These are phyloP conservation scores for Rutilus rutilus DNA, from an alignment of 2,113 vertebrate genomes.

Conservation along the genomic window DNA sequence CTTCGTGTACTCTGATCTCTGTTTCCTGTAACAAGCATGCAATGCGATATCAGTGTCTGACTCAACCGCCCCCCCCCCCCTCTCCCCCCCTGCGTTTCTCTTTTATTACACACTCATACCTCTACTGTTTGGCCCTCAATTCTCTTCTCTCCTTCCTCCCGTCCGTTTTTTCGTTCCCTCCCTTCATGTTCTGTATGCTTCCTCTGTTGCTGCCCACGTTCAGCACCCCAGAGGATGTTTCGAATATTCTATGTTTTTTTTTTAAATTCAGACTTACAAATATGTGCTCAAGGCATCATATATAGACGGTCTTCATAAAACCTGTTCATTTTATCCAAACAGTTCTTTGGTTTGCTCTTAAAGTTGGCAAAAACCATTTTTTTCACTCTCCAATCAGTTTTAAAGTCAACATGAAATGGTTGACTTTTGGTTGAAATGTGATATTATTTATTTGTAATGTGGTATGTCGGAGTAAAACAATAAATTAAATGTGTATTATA, in stretches of 20 bases:
- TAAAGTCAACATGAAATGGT: slow-evolving; percentile 8
- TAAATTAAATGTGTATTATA: no score
- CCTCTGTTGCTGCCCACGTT: slow-evolving; percentile 66
- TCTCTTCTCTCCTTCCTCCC: slow-evolving; percentile 52
- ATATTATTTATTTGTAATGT: neutral
- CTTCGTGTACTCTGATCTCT: slow-evolving; percentile 55
- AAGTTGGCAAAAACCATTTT: neutral
- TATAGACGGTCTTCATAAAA: slow-evolving; percentile 57
- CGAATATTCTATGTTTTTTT: slow-evolving; percentile 52
- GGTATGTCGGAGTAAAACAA: neutral
- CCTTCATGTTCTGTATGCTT: slow-evolving; percentile 66
- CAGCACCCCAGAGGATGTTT: slow-evolving; percentile 57
- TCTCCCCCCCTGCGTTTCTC: slow-evolving; percentile 28
- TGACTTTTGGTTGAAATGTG: neutral
- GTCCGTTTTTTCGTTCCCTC: slow-evolving; percentile 54
- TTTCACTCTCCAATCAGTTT: neutral
- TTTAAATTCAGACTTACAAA: slow-evolving; percentile 48
- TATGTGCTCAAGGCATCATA: slow-evolving; percentile 28
- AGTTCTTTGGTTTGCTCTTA: neutral
- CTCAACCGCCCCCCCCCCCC: slow-evolving; percentile 56
- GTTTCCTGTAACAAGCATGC: slow-evolving; percentile 75
- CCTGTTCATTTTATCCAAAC: neutral
- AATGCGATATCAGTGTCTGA: slow-evolving; percentile 71
- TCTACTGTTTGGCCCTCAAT: slow-evolving; percentile 55
- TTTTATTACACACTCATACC: slow-evolving; percentile 43